Percentiles rank a stretch among this genome's conserved stretches.
These are phyloP conservation scores for Scaptomyza polygonia DNA, from an alignment of 2,888 invertebrate genomes.

Conservation along the genomic window DNA sequence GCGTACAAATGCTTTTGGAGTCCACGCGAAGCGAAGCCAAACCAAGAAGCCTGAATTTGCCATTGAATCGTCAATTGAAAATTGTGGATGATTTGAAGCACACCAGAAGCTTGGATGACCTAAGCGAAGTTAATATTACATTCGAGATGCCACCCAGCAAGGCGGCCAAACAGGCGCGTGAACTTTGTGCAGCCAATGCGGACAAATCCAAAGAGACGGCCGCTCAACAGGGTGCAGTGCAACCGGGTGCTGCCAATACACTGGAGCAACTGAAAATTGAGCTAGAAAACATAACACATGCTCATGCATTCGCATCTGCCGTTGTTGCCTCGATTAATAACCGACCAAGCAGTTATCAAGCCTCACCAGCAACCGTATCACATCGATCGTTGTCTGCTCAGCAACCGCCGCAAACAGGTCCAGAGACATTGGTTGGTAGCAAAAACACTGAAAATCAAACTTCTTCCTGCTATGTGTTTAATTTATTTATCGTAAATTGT, in stretches of 20 bases:
- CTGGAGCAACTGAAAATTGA: constrained; percentile 86
- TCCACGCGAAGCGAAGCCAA: constrained; percentile 61
- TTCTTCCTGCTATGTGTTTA: constrained; percentile 38
- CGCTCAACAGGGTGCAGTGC: constrained; percentile 38
- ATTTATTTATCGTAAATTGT: constrained; percentile 26
- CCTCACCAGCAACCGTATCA: constrained; percentile 60
- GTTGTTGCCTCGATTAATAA: constrained; percentile 73
- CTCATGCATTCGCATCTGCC: constrained; percentile 83
- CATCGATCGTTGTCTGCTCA: constrained; percentile 63
- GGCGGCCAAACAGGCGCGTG: constrained; percentile 25
- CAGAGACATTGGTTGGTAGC: constrained; percentile 59
- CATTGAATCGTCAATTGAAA: constrained; percentile 74
- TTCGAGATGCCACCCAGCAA: constrained; percentile 69
- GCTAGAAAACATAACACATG: constrained; percentile 86
- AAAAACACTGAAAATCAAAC: constrained; percentile 8
- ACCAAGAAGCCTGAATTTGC: constrained; percentile 74
- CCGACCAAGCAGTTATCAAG: constrained; percentile 58
- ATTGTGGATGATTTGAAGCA: constrained; percentile 74
- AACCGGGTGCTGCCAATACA: constrained; percentile 84
- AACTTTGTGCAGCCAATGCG: constrained; percentile 16
- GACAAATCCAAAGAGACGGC: constrained; percentile 61
- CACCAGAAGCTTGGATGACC: constrained; percentile 70
- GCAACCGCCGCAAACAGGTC: constrained; percentile 45
- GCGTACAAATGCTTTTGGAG: constrained; percentile 62
- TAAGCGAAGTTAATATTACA: constrained; percentile 72